Conservation (phyloP, 2,113 vertebrate genomes). For the Arenaria interpres region DNA sequence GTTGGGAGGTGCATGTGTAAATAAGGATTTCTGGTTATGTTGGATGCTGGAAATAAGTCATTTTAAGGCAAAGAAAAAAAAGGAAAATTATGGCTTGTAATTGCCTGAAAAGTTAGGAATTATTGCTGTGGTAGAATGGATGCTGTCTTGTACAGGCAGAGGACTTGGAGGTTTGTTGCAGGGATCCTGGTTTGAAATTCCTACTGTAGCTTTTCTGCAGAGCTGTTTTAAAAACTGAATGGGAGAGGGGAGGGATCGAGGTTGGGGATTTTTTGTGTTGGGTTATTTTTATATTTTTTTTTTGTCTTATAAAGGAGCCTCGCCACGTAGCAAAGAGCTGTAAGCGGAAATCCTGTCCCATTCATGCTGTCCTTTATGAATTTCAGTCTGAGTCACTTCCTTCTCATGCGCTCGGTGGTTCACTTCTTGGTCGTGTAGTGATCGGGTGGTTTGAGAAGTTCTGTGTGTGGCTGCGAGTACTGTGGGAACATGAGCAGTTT, state of each 20-base stretch:
- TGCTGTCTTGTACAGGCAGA: not conserved
- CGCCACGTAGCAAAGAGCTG: slow-evolving; percentile 40
- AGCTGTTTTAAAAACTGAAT: not conserved
- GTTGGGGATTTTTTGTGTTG: not conserved
- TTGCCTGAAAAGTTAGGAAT: not conserved
- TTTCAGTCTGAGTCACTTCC: slow-evolving; percentile 68
- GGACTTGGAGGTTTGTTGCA: not conserved
- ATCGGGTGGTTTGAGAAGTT: not conserved
- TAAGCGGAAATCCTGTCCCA: slow-evolving; percentile 63
- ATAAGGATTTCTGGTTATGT: not conserved
- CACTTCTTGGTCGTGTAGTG: slow-evolving; percentile 13
- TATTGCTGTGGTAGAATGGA: not conserved
- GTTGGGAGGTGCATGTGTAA: not conserved
- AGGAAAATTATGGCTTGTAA: not conserved
- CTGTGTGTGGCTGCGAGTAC: not conserved
- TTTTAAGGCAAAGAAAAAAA: not conserved
- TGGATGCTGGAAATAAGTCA: not conserved
- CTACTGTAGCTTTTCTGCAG: not conserved
- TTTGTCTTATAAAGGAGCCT: not conserved
- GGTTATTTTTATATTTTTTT: not conserved
- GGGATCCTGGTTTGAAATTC: not conserved
- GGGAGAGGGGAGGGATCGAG: not conserved
- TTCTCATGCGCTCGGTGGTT: slow-evolving; percentile 28
- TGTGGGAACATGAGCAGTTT: not conserved
- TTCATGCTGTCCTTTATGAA: slow-evolving; percentile 58